phyloP scores from a whole-genome alignment of 2,888 invertebrate genomes.

The Synergus japonicus region DNA sequence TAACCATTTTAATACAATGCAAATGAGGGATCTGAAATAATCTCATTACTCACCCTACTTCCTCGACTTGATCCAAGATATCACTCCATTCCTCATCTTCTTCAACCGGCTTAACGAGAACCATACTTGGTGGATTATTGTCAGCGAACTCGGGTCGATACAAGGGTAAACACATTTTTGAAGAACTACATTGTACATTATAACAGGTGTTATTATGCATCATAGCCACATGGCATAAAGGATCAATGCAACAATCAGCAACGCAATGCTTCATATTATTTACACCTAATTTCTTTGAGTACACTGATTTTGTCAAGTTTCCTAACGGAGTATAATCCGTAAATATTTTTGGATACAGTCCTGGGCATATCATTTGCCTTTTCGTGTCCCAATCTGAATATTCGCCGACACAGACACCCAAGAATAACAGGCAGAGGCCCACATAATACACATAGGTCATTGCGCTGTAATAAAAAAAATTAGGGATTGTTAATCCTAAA shows the following conservation, averaged over 20 bases:
- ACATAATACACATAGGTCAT: constrained; percentile 62
- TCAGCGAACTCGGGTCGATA: constrained; percentile 80
- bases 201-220: constrained; percentile 87
- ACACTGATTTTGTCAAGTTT: constrained; percentile 78
- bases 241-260: constrained; percentile 83
- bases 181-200: constrained; percentile 85
- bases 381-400: constrained; percentile 65
- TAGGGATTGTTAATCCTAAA: too few relatives aligned
- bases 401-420: constrained; percentile 62
- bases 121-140: constrained; percentile 85
- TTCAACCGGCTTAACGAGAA: constrained; percentile 85
- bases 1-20: constrained; percentile 35
- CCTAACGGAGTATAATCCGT: constrained; percentile 80
- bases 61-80: constrained; percentile 66
- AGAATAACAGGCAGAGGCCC: constrained; percentile 62
- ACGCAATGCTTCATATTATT: constrained; percentile 83
- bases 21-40: constrained; percentile 3
- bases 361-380: constrained; percentile 79
- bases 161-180: constrained; percentile 86
- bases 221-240: constrained; percentile 88
- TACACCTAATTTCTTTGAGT: constrained; percentile 74
- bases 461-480: constrained; percentile 50
- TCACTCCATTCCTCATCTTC: constrained; percentile 79
- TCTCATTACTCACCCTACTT: constrained; percentile 61
- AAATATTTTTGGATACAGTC: constrained; percentile 80